A percentile compares a stretch with the other conserved stretches of the same genome.
phyloP scores from a whole-genome alignment of 2,888 invertebrate genomes.

The Eupithecia dodoneata region DNA sequence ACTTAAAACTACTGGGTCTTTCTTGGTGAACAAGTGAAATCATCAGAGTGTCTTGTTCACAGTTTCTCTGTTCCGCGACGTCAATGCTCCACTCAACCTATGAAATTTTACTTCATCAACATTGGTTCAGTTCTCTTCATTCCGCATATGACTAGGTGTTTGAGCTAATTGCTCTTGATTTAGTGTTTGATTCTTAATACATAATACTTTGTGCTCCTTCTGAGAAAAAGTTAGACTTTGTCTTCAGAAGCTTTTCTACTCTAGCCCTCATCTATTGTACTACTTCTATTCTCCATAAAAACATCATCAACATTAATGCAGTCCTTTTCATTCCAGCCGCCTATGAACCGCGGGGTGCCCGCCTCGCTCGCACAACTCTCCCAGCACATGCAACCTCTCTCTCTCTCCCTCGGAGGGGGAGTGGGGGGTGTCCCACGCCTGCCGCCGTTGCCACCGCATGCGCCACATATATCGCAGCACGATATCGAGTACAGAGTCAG shows the following conservation, averaged over 20 bases:
- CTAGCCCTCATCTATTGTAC: not conserved
- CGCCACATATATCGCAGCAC: slow-evolving; percentile 85
- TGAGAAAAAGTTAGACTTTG: not conserved
- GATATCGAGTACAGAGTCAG: slow-evolving; percentile 91
- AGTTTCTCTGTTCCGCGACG: not conserved
- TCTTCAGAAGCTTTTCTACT: not conserved
- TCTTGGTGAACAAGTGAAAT: not conserved
- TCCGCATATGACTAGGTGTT: not conserved
- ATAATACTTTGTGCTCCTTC: not conserved
- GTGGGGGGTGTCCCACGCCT: slow-evolving; percentile 84
- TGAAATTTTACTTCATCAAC: not conserved
- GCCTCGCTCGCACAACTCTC: slow-evolving; percentile 80
- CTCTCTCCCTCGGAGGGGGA: slow-evolving; percentile 86
- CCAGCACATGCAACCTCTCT: slow-evolving; percentile 90
- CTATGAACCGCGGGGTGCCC: slow-evolving; percentile 84
- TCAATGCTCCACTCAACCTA: not conserved
- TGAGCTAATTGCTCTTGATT: not conserved
- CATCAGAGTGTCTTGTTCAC: not conserved
- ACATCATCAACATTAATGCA: slow-evolving; percentile 39
- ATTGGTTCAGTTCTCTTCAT: not conserved
- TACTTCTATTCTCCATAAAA: slow-evolving; percentile 11
- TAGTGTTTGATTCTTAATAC: not conserved
- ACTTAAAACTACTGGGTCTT: not conserved
- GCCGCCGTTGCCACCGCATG: slow-evolving; percentile 82
- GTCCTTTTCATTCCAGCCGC: slow-evolving; percentile 63